Percentiles rank a stretch among this genome's conserved stretches.
phyloP scores from a whole-genome alignment of 2,888 invertebrate species.

The Amiota mariae region DNA sequence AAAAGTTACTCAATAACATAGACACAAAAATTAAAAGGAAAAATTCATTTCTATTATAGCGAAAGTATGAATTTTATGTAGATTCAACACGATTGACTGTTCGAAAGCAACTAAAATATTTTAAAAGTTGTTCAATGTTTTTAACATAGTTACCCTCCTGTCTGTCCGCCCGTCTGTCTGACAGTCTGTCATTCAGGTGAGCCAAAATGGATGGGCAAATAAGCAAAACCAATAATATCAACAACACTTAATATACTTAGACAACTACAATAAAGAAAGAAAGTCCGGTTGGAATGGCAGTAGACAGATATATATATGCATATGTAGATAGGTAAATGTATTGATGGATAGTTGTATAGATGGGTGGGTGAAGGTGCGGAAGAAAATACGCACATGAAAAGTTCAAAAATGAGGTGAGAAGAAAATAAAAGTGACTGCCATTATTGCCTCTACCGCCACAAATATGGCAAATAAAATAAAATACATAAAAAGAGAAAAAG shows the following conservation, averaged over 20 bases:
- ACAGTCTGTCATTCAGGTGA: neutral
- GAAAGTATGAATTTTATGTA: too few species aligned
- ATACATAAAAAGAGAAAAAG: too few species aligned
- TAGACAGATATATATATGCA: neutral
- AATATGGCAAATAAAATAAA: too few species aligned
- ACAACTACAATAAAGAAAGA: too few species aligned
- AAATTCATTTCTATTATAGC: too few species aligned
- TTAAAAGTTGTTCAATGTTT: conserved; percentile 22
- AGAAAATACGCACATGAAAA: too few species aligned
- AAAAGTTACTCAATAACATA: neutral
- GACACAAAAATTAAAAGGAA: conserved; percentile 21
- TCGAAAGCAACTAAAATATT: conserved; percentile 45
- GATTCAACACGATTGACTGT: conserved; percentile 21
- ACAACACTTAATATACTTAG: neutral
- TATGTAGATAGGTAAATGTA: neutral
- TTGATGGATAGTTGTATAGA: too few species aligned
- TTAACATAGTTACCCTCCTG: neutral
- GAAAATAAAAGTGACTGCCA: too few species aligned
- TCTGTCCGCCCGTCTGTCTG: neutral
- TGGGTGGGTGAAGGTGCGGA: too few species aligned
- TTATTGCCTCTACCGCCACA: too few species aligned
- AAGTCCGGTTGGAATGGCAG: too few species aligned
- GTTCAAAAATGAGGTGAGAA: too few species aligned
- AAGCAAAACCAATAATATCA: neutral
- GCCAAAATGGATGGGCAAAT: neutral